Percentiles rank a stretch among this genome's conserved stretches.
Conservation (phyloP, 2,888 invertebrate species). For the Rhopalosiphum nymphaeae region DNA sequence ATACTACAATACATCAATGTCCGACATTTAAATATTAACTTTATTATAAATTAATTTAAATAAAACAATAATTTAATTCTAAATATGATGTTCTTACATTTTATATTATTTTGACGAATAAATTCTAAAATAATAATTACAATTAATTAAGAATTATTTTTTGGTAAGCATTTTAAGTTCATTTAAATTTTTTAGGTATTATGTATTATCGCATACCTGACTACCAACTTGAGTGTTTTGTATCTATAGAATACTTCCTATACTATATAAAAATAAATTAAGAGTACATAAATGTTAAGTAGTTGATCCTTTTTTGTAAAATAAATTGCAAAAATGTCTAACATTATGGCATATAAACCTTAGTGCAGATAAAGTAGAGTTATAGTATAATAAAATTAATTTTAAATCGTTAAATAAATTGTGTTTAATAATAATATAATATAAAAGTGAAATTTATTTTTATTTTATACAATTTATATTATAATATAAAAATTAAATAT, state of each 20-base stretch:
- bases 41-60: not conserved
- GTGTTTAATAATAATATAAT: not conserved
- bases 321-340: not conserved
- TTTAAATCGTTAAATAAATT: not conserved
- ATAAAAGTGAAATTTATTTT: not conserved
- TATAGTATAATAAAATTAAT: not conserved
- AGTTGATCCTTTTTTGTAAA: not conserved
- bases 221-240: not conserved
- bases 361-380: not conserved
- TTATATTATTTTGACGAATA: not conserved
- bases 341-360: not conserved
- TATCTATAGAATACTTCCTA: not conserved
- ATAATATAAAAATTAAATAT: not conserved
- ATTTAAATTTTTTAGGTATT: not conserved
- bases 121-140: not conserved
- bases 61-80: not conserved
- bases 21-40: not conserved
- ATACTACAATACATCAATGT: not conserved
- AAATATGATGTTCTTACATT: not conserved
- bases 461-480: not conserved
- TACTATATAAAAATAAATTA: not conserved
- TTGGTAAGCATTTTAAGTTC: not conserved
- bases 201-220: not conserved
- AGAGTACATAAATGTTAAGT: not conserved
- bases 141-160: not conserved